phyloP scores from a whole-genome alignment of 2,797 vertebrate genomes.

The Pangasius krempfi region DNA sequence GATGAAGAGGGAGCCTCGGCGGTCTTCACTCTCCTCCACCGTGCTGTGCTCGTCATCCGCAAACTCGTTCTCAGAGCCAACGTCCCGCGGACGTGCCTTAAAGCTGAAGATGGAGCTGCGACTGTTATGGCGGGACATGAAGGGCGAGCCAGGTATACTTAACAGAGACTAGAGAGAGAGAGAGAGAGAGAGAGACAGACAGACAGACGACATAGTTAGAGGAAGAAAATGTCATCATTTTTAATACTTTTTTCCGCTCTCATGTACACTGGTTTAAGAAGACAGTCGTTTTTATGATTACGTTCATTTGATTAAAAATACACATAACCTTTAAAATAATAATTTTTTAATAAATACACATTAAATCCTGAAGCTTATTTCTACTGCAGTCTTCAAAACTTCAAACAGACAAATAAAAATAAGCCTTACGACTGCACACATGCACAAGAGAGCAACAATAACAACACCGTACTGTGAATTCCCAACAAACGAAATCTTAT shows the following conservation, averaged over 20 bases:
- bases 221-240: neutral
- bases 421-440: neutral
- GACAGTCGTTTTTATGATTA: neutral
- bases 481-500: neutral
- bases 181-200: neutral
- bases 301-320: neutral
- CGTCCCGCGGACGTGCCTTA: constrained; percentile 88
- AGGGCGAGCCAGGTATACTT: constrained; percentile 96
- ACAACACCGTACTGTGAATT: neutral
- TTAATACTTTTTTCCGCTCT: neutral
- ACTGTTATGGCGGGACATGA: constrained; percentile 96
- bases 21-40: constrained; percentile 94
- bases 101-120: constrained; percentile 99
- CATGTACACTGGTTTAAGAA: neutral
- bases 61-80: constrained; percentile 95
- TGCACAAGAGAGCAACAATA: neutral
- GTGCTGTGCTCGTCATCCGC: constrained; percentile 98
- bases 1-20: constrained; percentile 94
- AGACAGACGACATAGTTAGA: neutral
- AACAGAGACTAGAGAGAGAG: constrained; percentile 84
- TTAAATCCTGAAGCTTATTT: neutral
- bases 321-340: neutral
- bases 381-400: neutral
- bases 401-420: neutral
- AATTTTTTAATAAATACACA: neutral